Conservation (phyloP, 2,888 invertebrate species). For the Amiota mariae region DNA sequence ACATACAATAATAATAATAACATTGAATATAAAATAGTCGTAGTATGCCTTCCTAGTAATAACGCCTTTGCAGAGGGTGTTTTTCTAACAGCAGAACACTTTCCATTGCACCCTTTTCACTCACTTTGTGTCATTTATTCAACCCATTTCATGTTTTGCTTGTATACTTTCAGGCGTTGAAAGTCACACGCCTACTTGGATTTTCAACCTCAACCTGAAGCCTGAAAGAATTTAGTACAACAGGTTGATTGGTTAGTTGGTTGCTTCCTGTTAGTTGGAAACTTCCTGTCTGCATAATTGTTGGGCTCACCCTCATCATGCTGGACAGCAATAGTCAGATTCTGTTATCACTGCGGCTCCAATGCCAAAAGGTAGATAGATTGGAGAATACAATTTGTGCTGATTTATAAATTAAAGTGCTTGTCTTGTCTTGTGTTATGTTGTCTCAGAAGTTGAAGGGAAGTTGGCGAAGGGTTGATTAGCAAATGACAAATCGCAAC, state of each 20-base stretch:
- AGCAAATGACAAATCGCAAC: conserved; percentile 57
- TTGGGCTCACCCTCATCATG: conserved; percentile 61
- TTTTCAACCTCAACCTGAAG: conserved; percentile 39
- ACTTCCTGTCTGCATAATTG: conserved; percentile 56
- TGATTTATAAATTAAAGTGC: conserved; percentile 52
- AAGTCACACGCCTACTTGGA: conserved; percentile 60
- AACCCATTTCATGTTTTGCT: conserved; percentile 47
- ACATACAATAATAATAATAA: conserved; percentile 58
- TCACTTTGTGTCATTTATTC: neutral
- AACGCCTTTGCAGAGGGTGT: conserved; percentile 24
- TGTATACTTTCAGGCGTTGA: conserved; percentile 53
- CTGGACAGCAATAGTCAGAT: conserved; percentile 41
- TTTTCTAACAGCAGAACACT: conserved; percentile 33
- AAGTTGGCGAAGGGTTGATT: conserved; percentile 20
- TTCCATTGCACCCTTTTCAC: conserved; percentile 11
- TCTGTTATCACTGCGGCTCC: conserved; percentile 35
- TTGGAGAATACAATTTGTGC: conserved; percentile 50
- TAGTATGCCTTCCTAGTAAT: conserved; percentile 25
- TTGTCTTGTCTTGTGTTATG: neutral
- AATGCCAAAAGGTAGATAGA: conserved; percentile 48
- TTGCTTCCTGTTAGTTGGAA: neutral
- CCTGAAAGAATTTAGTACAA: conserved; percentile 28
- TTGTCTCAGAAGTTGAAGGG: conserved; percentile 4
- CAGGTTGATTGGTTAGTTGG: conserved; percentile 41
- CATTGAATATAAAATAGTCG: conserved; percentile 46